Base-by-base conservation (phyloP, 92 coral and sea anemone species). In the Palythoa grandis region DNA sequence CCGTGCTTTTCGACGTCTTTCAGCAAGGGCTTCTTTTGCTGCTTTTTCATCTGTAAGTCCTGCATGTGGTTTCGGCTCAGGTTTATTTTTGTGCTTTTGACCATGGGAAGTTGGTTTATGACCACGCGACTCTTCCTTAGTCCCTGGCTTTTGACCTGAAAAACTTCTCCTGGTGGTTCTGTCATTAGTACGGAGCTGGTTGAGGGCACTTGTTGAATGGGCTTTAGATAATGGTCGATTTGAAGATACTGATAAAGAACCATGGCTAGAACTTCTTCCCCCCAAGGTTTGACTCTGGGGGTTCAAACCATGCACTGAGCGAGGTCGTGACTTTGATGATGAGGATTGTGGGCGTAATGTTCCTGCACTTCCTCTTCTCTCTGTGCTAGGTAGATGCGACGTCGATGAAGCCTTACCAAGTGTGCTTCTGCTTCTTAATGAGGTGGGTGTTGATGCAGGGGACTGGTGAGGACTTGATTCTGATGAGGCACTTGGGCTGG, bases 11-110 rank as follows among this genome's bases (percentile, higher is more conserved):
- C 90, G 95, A 39, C 99, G 90, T 84, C 98, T 88, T 71, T 97
- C 99, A 48, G 99, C 99, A 56, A 97, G 82, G 3, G 99, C 99
- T 84, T 90, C 92, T 71, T 92, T 93, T 2, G 99, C 99, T 50
- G 98, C 93, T 15, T 91, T 94, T 74, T 95, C 98, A 85, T 89
- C 98, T 12, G 92, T 87, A 61, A 91, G 74, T 22, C 99, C 98
- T 23, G 99, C 99, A 82, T 97, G 96, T 13, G 95, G 99, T 75
- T 91, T 92, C 14, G 93, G 87, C 43, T 85, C 93, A 38, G 98
- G 82, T 61, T 92, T 92, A 7, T 86, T 78, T 79, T 87, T 93
- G 52, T 91, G 78, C 54, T 92, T 95, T 13, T 75, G 86, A 48
- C 77, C 68, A 70, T 88, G 84, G 52, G 93, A 8, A 0, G 93